A percentile compares a stretch with the other conserved stretches of the same genome.
Evolutionary conservation across 2,888 invertebrate species (phyloP).

Genomic region (Coecobrya sp.): DNA sequence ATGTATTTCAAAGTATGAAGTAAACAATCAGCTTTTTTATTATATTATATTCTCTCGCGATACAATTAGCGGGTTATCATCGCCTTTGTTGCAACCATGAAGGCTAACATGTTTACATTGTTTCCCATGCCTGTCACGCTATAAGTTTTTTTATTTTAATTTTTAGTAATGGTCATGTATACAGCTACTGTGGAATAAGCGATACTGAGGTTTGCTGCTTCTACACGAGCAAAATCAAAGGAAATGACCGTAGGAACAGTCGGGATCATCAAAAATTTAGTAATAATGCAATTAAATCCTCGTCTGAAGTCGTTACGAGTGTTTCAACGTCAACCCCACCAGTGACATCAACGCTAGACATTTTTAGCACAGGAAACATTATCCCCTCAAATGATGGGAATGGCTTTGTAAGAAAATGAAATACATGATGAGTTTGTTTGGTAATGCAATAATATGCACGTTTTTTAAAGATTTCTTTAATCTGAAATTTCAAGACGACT

Average conservation of each 20-base stretch:
- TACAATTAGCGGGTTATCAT: too few relatives aligned
- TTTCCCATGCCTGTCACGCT: neutral
- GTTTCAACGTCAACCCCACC: neutral
- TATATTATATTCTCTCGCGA: too few relatives aligned
- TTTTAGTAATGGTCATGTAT: constrained; percentile 87
- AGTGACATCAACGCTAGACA: neutral
- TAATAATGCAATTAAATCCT: neutral
- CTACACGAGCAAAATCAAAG: constrained; percentile 85
- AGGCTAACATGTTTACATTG: neutral
- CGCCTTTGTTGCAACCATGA: neutral
- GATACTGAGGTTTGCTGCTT: constrained; percentile 88
- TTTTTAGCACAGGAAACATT: constrained; percentile 16
- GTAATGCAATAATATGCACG: neutral
- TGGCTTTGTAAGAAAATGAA: constrained; percentile 37
- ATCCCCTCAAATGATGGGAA: neutral
- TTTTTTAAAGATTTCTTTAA: neutral
- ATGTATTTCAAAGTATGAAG: constrained; percentile 87
- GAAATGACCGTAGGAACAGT: neutral
- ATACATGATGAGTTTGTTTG: neutral
- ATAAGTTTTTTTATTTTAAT: constrained; percentile 80
- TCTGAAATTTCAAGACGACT: neutral
- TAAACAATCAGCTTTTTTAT: neutral
- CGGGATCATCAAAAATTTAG: neutral
- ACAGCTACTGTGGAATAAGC: constrained; percentile 88
- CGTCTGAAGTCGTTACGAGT: neutral